Evolutionary conservation across 1,140 invertebrate species (phyloP).

Genomic region (Helicoverpa armigera): DNA sequence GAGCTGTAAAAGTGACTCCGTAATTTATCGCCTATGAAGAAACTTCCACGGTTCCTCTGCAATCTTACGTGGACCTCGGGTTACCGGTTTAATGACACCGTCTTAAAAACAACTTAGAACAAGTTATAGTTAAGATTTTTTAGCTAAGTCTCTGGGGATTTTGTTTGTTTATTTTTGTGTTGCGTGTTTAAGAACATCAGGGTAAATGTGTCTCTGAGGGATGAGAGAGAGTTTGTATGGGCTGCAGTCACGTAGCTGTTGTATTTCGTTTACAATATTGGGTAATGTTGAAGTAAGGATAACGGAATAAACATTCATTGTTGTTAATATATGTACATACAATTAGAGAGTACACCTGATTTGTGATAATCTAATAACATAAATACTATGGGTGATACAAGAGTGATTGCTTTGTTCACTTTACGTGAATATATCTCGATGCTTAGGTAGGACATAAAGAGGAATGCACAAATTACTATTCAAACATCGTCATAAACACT

Average conservation of each 20-base stretch:
- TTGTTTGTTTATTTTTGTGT: conserved; percentile 32
- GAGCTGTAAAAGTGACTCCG: conserved; percentile 82
- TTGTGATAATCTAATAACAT: no score
- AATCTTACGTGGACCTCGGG: conserved; percentile 68
- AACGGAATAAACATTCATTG: not conserved
- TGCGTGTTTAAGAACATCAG: conserved; percentile 34
- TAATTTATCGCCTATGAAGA: conserved; percentile 85
- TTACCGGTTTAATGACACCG: conserved; percentile 46
- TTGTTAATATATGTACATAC: no score
- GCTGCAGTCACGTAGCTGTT: conserved; percentile 32
- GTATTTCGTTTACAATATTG: conserved; percentile 23
- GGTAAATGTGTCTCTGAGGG: conserved; percentile 32
- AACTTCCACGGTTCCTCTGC: conserved; percentile 72
- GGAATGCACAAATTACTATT: conserved; percentile 48
- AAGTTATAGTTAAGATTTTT: conserved; percentile 47
- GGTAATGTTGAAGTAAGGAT: not conserved
- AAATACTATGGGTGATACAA: no score
- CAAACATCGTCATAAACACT: conserved; percentile 61
- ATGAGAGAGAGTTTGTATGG: conserved; percentile 18
- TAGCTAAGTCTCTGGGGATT: conserved; percentile 4
- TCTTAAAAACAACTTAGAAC: conserved; percentile 49
- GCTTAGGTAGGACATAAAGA: conserved; percentile 55
- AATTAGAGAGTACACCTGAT: no score
- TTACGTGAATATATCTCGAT: no score
- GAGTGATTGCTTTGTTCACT: no score